Base-by-base conservation (phyloP, 2,888 invertebrate genomes). In the Saturnia pavonia region DNA sequence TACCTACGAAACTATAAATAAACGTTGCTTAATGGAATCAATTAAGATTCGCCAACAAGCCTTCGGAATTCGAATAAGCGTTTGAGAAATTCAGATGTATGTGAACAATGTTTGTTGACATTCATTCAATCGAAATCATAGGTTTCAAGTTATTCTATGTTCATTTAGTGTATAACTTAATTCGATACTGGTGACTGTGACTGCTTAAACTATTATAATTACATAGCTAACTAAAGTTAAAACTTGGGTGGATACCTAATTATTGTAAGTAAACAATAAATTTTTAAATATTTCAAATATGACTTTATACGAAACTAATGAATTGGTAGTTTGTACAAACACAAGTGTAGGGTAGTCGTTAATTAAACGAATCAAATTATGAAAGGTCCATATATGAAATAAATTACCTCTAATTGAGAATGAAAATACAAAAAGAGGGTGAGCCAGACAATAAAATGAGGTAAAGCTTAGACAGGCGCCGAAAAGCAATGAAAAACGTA, bases 401-500 rank as follows among this genome's bases (percentile, higher is more conserved):
- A 67, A 22, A 70, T 67, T 7, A 66, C 43, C 40, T 60, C n/a
- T 57, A 69, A 69, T 65, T 65, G 74, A 71, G 72, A 73, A 72
- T 74, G 77, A 77, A 75, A 79, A 79, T 74, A 75, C 74, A 76
- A 77, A 76, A 75, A 74, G 72, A 74, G 77, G 78, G 78, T 69
- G 74, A 74, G 71, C 69, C 73, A 76, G 76, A 76, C 77, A 65
- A 40, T 65, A 65, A 40, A 65, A 40, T 65, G 19, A 75, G 70
- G 74, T 73, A 72, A 79, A 74, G 79, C 79, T 82, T 81, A 84
- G 88, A 83, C 88, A 84, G 84, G 85, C 85, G 87, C 84, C 86
- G 74, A 82, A 79, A 82, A 78, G 82, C 75, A 81, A 81, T 82
- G 82, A 84, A 82, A 82, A 79, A 79, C 74, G 73, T 76, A 81